These are phyloP conservation scores for Drosophila erecta DNA, from an alignment of 1,140 invertebrate species.

Conservation along the genomic window DNA sequence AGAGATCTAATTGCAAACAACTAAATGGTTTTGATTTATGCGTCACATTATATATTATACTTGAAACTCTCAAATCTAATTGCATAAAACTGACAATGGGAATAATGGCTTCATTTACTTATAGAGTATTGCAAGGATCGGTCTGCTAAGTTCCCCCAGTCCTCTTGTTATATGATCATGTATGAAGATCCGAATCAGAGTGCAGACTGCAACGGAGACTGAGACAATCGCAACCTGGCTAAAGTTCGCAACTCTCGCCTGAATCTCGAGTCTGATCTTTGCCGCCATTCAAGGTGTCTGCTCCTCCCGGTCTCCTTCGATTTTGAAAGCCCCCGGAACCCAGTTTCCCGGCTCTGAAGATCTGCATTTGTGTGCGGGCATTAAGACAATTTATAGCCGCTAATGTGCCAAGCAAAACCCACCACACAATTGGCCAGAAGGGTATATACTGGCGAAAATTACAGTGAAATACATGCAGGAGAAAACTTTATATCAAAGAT, in stretches of 20 bases:
- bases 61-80: neutral
- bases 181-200: slow-evolving; percentile 75
- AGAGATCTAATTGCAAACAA: no score
- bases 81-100: neutral
- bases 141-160: neutral
- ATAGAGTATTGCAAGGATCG: slow-evolving; percentile 7
- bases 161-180: slow-evolving; percentile 64
- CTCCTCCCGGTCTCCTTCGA: slow-evolving; percentile 7
- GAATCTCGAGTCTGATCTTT: slow-evolving; percentile 76
- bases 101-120: neutral
- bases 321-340: slow-evolving; percentile 1
- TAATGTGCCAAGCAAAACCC: slow-evolving; percentile 82
- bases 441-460: neutral
- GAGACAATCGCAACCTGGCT: slow-evolving; percentile 57
- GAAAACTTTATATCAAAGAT: neutral
- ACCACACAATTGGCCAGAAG: slow-evolving; percentile 72
- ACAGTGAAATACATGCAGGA: neutral
- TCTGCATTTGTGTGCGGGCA: slow-evolving; percentile 53
- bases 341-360: slow-evolving; percentile 15
- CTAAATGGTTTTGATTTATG: no score
- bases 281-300: slow-evolving; percentile 79
- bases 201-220: slow-evolving; percentile 43
- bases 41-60: no score
- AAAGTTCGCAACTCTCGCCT: slow-evolving; percentile 53
- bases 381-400: slow-evolving; percentile 84